Percentiles rank a stretch among this genome's conserved stretches.
Evolutionary conservation across 2,888 invertebrate species (phyloP).

Genomic region (Poecilus cupreus): DNA sequence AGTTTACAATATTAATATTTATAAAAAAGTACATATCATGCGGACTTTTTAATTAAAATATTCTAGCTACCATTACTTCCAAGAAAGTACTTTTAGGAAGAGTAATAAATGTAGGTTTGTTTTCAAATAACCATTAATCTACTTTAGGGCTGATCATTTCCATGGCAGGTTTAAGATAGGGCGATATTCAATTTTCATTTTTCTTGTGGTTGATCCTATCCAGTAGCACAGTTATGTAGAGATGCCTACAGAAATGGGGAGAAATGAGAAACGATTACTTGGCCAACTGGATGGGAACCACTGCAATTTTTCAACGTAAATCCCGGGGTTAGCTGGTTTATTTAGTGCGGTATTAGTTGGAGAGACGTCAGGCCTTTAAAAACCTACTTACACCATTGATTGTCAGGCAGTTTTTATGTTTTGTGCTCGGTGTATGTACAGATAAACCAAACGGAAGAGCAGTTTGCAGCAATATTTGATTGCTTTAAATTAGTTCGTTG

Average conservation of each 20-base stretch:
- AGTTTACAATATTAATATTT: too few relatives aligned
- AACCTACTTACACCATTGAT: slow-evolving; percentile 34
- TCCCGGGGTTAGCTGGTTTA: slow-evolving; percentile 67
- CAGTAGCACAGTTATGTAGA: not conserved
- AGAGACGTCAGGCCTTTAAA: not conserved
- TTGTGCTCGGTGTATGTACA: slow-evolving; percentile 6
- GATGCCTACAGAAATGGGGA: not conserved
- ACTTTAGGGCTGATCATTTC: slow-evolving; percentile 22
- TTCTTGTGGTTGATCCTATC: slow-evolving; percentile 54
- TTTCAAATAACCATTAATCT: slow-evolving; percentile 39
- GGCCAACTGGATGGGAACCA: slow-evolving; percentile 62
- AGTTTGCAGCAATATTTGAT: too few relatives aligned
- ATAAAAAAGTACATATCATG: too few relatives aligned
- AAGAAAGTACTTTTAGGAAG: too few relatives aligned
- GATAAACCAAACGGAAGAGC: too few relatives aligned
- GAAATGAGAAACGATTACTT: slow-evolving; percentile 45
- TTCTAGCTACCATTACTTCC: too few relatives aligned
- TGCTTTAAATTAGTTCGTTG: too few relatives aligned
- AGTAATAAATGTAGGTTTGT: not conserved
- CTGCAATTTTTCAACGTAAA: slow-evolving; percentile 68
- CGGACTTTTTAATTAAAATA: too few relatives aligned
- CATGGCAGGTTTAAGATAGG: slow-evolving; percentile 4
- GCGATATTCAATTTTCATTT: slow-evolving; percentile 60
- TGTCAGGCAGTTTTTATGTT: slow-evolving; percentile 55
- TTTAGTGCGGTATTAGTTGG: slow-evolving; percentile 66